These are phyloP conservation scores for Poecilia gillii DNA, from an alignment of 2,797 vertebrate genomes.

Conservation along the genomic window DNA sequence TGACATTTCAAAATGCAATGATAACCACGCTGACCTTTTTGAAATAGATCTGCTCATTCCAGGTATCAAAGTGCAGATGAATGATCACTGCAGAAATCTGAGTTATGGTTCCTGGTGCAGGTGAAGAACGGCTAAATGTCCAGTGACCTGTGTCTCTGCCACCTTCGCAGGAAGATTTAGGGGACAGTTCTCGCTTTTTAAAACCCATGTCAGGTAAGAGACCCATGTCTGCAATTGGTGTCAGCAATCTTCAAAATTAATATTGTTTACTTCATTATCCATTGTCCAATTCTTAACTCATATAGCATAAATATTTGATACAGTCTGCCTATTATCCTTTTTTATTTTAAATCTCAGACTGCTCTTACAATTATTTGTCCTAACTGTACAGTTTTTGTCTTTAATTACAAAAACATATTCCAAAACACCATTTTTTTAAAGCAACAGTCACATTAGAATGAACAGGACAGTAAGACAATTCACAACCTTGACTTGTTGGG, in stretches of 20 bases:
- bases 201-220: not conserved
- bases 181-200: not conserved
- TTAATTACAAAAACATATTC: not conserved
- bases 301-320: not conserved
- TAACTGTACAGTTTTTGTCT: not conserved
- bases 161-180: not conserved
- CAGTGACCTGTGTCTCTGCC: not conserved
- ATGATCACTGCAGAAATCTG: constrained; percentile 1
- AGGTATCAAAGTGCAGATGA: constrained; percentile 4
- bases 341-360: not conserved
- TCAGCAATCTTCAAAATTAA: not conserved
- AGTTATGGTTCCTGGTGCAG: not conserved
- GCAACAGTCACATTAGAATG: not conserved
- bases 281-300: too few relatives aligned
- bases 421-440: not conserved
- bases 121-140: constrained; percentile 1
- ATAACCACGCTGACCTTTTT: constrained; percentile 3
- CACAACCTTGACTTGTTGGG: not conserved
- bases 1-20: not conserved
- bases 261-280: too few relatives aligned
- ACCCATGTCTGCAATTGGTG: not conserved
- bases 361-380: not conserved
- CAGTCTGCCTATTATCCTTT: not conserved
- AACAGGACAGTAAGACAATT: not conserved
- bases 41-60: constrained; percentile 3